These are phyloP conservation scores for Blennius ocellaris DNA, from an alignment of 2,113 vertebrate genomes.

Conservation along the genomic window DNA sequence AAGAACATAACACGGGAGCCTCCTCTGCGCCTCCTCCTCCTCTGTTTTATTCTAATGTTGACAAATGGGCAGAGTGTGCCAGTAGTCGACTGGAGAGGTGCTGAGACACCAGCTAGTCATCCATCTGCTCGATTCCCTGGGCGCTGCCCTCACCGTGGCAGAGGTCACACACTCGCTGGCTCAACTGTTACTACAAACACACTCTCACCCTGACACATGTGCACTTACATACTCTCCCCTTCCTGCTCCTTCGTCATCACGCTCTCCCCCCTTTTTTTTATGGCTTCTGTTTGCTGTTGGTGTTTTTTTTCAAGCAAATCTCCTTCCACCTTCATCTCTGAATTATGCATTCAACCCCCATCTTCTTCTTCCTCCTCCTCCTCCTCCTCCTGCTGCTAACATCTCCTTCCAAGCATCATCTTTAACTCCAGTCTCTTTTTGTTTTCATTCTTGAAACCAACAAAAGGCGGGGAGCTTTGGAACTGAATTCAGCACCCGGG, in stretches of 20 bases:
- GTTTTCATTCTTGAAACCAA: conserved; percentile 13
- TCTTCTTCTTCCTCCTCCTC: no score
- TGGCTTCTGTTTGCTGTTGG: background rate
- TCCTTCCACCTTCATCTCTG: conserved; percentile 15
- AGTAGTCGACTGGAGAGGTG: conserved; percentile 49
- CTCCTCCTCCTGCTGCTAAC: no score
- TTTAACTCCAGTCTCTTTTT: background rate
- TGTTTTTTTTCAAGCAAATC: conserved; percentile 40
- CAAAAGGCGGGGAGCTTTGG: background rate
- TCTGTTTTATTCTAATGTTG: conserved; percentile 49
- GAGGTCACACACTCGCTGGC: conserved; percentile 63
- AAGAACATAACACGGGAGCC: conserved; percentile 11
- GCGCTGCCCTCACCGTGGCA: conserved; percentile 34
- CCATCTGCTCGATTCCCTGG: conserved; percentile 68
- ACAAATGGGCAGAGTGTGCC: conserved; percentile 57
- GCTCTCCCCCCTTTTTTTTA: background rate
- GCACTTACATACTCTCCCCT: background rate
- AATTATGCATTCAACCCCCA: conserved; percentile 19
- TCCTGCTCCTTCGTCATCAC: background rate
- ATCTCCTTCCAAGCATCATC: background rate
- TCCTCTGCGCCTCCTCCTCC: conserved; percentile 26
- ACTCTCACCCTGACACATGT: conserved; percentile 19
- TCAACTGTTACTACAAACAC: conserved; percentile 53
- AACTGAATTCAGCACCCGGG: conserved; percentile 51
- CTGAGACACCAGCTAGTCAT: conserved; percentile 67